phyloP scores from a whole-genome alignment of 1,140 invertebrate species.

The Meloidogyne exigua region DNA sequence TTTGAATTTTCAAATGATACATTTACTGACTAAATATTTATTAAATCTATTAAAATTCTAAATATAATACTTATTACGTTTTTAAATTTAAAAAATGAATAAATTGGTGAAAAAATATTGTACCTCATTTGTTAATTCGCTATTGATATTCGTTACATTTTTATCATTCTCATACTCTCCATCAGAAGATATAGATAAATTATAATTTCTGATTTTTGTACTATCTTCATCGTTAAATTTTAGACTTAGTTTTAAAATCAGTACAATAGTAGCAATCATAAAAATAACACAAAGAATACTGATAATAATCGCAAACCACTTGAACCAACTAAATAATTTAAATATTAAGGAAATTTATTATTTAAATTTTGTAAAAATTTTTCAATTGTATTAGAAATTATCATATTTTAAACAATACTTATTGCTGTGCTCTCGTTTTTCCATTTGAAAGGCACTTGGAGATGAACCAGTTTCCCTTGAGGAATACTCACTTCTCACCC shows the following conservation, averaged over 20 bases:
- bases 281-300: conserved; percentile 55
- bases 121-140: neutral
- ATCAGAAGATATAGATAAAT: neutral
- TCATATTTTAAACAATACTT: conserved; percentile 1
- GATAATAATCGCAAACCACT: conserved; percentile 53
- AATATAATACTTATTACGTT: too few species aligned
- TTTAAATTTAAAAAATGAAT: too few species aligned
- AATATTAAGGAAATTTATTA: neutral
- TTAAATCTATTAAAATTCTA: too few species aligned
- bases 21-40: neutral
- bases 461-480: conserved; percentile 56
- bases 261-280: conserved; percentile 49
- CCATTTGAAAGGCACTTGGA: conserved; percentile 59
- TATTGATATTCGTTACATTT: neutral
- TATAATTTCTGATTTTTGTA: neutral
- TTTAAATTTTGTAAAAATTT: too few species aligned
- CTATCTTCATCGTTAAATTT: conserved; percentile 35
- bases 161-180: neutral
- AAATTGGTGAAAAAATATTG: too few species aligned
- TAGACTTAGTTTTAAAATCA: conserved; percentile 51
- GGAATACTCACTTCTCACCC: conserved; percentile 36
- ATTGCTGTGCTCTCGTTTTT: conserved; percentile 48
- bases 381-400: too few species aligned
- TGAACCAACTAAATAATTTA: conserved; percentile 43
- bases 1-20: neutral